Percentiles rank a stretch among this genome's conserved stretches.
Conservation (phyloP, 2,797 vertebrate genomes). For the Chiroxiphia lanceolata region DNA sequence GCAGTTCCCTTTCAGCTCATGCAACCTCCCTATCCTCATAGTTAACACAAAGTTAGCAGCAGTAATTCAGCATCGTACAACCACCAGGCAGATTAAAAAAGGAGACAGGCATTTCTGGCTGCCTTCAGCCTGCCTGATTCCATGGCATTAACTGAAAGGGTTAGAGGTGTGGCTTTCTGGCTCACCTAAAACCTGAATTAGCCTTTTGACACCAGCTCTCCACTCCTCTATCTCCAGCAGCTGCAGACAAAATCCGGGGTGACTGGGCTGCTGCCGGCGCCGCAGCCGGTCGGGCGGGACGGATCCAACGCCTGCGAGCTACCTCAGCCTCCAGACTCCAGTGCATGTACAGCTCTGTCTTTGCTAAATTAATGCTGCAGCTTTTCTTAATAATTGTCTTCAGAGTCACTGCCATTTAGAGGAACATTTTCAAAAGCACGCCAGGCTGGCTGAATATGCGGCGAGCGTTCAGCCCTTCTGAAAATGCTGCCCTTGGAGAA, state of each 20-base stretch:
- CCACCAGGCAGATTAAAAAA: not conserved
- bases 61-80: not conserved
- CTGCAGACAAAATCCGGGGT: not conserved
- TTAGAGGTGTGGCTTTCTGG: not conserved
- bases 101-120: not conserved
- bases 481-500: not conserved
- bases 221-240: not conserved
- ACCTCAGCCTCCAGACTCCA: not conserved
- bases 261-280: not conserved
- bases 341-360: rapidly evolving
- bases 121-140: not conserved
- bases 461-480: rapidly evolving
- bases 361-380: not conserved
- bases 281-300: not conserved
- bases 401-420: not conserved
- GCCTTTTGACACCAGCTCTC: not conserved
- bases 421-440: not conserved
- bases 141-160: not conserved
- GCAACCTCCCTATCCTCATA: not conserved
- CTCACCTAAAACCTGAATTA: not conserved
- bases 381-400: slow-evolving; percentile 7
- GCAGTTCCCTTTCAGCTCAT: not conserved
- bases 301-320: not conserved
- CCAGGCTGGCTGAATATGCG: not conserved
- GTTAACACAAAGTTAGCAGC: not conserved